Percentiles rank a stretch among this genome's conserved stretches.
phyloP scores from a whole-genome alignment of 2,888 invertebrate species.

The Corythucha ciliata region DNA sequence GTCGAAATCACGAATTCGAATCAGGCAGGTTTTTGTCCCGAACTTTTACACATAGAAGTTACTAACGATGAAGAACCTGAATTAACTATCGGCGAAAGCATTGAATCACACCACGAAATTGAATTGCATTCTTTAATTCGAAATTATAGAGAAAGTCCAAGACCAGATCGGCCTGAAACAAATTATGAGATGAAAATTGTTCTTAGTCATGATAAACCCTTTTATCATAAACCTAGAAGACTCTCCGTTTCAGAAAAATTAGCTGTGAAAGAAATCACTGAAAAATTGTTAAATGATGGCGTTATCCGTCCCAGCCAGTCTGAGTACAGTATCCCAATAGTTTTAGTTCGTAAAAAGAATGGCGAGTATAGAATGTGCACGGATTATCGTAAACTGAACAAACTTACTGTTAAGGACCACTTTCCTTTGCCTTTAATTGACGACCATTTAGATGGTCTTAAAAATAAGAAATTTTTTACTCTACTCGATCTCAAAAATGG shows the following conservation, averaged over 20 bases:
- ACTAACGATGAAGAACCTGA: not conserved
- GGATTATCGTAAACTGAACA: slow-evolving; percentile 9
- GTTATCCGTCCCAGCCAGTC: slow-evolving; percentile 13
- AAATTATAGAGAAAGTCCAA: not conserved
- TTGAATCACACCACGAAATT: not conserved
- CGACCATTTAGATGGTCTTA: slow-evolving; percentile 11
- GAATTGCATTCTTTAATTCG: not conserved
- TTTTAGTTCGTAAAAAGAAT: slow-evolving; percentile 14
- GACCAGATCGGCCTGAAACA: not conserved
- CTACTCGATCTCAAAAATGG: slow-evolving; percentile 14
- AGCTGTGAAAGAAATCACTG: slow-evolving; percentile 5
- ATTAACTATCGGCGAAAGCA: not conserved
- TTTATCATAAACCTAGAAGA: slow-evolving; percentile 12
- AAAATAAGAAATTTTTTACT: slow-evolving; percentile 1
- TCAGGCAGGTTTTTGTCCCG: too few species aligned
- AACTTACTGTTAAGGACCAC: slow-evolving; percentile 1
- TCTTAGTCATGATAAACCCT: slow-evolving; percentile 1
- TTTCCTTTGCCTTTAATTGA: slow-evolving; percentile 18
- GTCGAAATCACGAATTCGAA: too few species aligned
- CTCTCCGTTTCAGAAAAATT: slow-evolving; percentile 9
- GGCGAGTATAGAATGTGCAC: slow-evolving; percentile 1
- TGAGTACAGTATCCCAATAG: slow-evolving; percentile 9
- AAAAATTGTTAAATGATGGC: not conserved
- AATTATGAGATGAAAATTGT: slow-evolving; percentile 15
- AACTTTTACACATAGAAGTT: too few species aligned